Evolutionary conservation across 64 coral and sea anemone genomes (phyloP).

Genomic region (Montipora sp.): DNA sequence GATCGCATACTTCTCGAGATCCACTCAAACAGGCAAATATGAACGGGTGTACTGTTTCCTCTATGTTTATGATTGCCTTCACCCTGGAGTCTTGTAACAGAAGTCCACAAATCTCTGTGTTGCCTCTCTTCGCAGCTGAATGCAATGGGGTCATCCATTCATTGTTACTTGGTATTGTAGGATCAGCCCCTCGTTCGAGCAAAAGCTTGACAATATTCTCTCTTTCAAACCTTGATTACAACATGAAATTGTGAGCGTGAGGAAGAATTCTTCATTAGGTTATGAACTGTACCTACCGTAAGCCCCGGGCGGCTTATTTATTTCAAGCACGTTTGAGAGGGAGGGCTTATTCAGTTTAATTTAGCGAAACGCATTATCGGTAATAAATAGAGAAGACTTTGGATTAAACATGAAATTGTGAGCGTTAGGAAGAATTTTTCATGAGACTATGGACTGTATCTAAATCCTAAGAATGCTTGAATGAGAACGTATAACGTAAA

Average conservation of each 20-base stretch:
- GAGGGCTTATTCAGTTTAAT: too few species aligned
- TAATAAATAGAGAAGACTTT: too few species aligned
- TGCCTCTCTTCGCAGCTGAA: conserved; percentile 38
- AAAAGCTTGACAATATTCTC: conserved; percentile 19
- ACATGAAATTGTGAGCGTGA: neutral
- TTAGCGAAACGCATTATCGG: too few species aligned
- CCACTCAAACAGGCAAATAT: neutral
- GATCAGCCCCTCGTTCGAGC: conserved; percentile 63
- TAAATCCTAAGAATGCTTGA: too few species aligned
- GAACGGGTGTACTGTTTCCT: neutral
- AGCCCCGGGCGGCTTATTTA: too few species aligned
- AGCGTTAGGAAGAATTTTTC: too few species aligned
- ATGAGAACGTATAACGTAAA: too few species aligned
- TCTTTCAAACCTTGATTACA: conserved; percentile 47
- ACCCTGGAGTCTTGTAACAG: conserved; percentile 6
- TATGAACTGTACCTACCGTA: too few species aligned
- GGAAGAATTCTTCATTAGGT: neutral
- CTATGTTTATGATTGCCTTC: neutral
- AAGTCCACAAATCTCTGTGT: conserved; percentile 21
- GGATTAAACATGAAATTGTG: too few species aligned
- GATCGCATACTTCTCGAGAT: conserved; percentile 17
- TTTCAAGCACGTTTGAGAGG: too few species aligned
- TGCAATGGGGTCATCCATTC: conserved; percentile 10
- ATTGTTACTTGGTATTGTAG: conserved; percentile 17
- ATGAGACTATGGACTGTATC: too few species aligned